Evolutionary conservation across 2,797 vertebrate species (phyloP).

Genomic region (Apogon talboti): DNA sequence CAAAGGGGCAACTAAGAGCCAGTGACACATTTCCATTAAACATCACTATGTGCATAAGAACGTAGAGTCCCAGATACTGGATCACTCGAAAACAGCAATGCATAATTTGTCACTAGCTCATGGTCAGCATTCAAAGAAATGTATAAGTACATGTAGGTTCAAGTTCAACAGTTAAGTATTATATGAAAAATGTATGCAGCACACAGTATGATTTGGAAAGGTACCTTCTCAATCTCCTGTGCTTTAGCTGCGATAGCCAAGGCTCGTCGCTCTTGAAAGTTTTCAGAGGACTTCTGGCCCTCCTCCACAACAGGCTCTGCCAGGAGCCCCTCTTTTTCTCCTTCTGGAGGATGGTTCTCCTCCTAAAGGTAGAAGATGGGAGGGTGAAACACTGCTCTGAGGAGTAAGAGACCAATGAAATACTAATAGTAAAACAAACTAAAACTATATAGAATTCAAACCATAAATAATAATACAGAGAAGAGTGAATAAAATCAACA

Average conservation of each 20-base stretch:
- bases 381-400: background rate
- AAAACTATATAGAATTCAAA: background rate
- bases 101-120: too few relatives aligned
- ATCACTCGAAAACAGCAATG: background rate
- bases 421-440: background rate
- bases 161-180: too few relatives aligned
- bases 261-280: slow-evolving; percentile 76
- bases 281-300: slow-evolving; percentile 62
- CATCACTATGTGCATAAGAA: background rate
- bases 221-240: slow-evolving; percentile 84
- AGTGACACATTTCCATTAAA: background rate
- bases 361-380: slow-evolving; percentile 58
- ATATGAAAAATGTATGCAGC: too few relatives aligned
- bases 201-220: background rate
- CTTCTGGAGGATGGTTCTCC: slow-evolving; percentile 66
- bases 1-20: background rate
- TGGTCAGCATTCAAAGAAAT: too few relatives aligned
- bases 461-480: background rate
- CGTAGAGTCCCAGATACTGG: too few relatives aligned
- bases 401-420: background rate
- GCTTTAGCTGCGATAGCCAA: slow-evolving; percentile 82
- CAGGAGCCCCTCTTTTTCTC: slow-evolving; percentile 70
- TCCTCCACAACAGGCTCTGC: slow-evolving; percentile 62
- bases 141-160: too few relatives aligned
- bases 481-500: background rate